A percentile compares a stretch with the other conserved stretches of the same genome.
phyloP scores from a whole-genome alignment of 2,113 vertebrate species.

The Micromys minutus region DNA sequence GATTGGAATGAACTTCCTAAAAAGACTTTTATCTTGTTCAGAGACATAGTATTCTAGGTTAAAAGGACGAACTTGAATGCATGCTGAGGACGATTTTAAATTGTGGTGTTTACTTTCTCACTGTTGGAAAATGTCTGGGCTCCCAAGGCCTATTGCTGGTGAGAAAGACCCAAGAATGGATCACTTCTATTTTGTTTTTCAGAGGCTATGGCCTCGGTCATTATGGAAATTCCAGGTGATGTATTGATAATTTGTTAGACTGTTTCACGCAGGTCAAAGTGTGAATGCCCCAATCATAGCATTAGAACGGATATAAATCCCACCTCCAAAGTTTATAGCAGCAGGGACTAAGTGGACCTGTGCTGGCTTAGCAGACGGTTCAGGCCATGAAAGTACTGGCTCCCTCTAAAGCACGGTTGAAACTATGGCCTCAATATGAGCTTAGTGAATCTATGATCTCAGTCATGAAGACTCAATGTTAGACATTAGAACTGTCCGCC shows the following conservation, averaged over 20 bases:
- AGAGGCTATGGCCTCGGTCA: neutral
- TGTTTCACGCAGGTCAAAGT: neutral
- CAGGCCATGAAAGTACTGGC: neutral
- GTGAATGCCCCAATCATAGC: neutral
- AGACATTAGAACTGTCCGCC: neutral
- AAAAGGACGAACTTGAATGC: slow-evolving; percentile 31
- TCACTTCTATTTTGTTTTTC: neutral
- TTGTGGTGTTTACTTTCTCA: slow-evolving; percentile 19
- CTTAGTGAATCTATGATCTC: neutral
- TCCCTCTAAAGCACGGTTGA: neutral
- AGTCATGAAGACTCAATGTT: neutral
- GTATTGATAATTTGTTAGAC: neutral
- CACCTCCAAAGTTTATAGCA: neutral
- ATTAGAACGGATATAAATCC: neutral
- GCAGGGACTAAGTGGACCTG: neutral
- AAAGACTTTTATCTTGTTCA: slow-evolving; percentile 48
- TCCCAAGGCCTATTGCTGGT: neutral
- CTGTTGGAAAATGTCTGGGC: neutral
- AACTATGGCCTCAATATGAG: neutral
- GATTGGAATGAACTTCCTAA: neutral
- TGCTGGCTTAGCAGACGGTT: neutral
- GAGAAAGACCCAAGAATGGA: neutral
- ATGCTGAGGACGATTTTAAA: neutral
- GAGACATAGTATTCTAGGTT: neutral
- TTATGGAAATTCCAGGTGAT: slow-evolving; percentile 20